A percentile compares a stretch with the other conserved stretches of the same genome.
These are phyloP conservation scores for Philaethria dido DNA, from an alignment of 2,888 invertebrate genomes.

Conservation along the genomic window DNA sequence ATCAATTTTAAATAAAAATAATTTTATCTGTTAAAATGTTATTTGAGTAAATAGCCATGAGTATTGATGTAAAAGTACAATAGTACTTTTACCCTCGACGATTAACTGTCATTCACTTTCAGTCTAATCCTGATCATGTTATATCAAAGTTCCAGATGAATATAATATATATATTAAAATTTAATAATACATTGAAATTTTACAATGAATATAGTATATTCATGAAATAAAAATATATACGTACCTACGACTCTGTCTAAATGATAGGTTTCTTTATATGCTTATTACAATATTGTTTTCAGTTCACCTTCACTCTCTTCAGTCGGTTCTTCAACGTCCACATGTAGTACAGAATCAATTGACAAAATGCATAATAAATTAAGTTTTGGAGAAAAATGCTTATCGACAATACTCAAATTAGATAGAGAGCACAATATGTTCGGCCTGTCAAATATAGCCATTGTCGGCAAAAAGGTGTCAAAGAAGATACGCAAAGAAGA, in stretches of 20 bases:
- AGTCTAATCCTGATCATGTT: too few relatives aligned
- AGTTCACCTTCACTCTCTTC: constrained; percentile 65
- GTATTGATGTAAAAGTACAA: too few relatives aligned
- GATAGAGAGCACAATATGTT: constrained; percentile 77
- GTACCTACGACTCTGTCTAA: too few relatives aligned
- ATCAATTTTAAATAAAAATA: too few relatives aligned
- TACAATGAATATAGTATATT: too few relatives aligned
- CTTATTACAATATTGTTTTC: constrained; percentile 48
- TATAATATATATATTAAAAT: too few relatives aligned
- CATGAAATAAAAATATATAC: too few relatives aligned
- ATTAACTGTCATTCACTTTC: too few relatives aligned
- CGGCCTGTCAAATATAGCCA: constrained; percentile 70
- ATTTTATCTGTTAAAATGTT: not conserved
- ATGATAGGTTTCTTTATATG: not conserved
- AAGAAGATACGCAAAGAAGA: constrained; percentile 61
- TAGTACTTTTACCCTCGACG: too few relatives aligned
- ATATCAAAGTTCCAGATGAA: too few relatives aligned
- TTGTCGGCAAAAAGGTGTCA: constrained; percentile 58
- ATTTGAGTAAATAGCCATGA: too few relatives aligned
- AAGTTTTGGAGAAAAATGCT: constrained; percentile 60
- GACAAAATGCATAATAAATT: constrained; percentile 47
- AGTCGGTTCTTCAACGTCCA: constrained; percentile 55
- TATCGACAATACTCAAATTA: constrained; percentile 71
- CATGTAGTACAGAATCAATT: constrained; percentile 57
- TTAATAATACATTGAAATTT: too few relatives aligned